A percentile compares a stretch with the other conserved stretches of the same genome.
These are phyloP conservation scores for Standfussiana lucernea DNA, from an alignment of 2,888 invertebrate genomes.

Conservation along the genomic window DNA sequence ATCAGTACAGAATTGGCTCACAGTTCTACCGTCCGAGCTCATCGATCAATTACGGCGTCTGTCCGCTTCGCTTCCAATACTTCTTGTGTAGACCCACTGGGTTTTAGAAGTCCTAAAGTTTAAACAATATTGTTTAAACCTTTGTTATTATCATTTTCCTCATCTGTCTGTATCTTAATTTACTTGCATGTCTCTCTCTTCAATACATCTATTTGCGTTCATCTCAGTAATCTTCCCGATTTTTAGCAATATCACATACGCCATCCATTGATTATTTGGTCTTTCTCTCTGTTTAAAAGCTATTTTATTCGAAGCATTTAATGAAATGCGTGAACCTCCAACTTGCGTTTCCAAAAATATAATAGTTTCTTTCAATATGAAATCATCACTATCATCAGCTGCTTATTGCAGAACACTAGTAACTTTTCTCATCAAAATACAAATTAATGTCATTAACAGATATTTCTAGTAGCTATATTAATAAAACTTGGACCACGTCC, in stretches of 20 bases:
- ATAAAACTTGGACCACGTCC: not conserved
- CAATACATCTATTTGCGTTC: too few species aligned
- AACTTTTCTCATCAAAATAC: not conserved
- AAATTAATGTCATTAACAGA: not conserved
- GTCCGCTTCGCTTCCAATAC: slow-evolving; percentile 61
- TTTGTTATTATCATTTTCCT: not conserved
- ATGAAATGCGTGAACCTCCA: not conserved
- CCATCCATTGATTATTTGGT: not conserved
- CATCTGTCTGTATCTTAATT: not conserved
- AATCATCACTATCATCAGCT: not conserved
- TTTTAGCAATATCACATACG: not conserved
- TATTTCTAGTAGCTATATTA: not conserved
- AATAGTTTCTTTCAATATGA: not conserved
- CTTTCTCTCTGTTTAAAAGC: not conserved
- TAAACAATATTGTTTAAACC: not conserved
- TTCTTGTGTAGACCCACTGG: slow-evolving; percentile 41
- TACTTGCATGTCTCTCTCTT: not conserved
- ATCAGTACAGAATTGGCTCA: slow-evolving; percentile 55
- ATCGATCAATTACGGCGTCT: slow-evolving; percentile 75
- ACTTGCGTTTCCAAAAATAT: not conserved
- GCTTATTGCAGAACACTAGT: too few species aligned
- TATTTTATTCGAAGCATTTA: too few species aligned
- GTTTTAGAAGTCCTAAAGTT: slow-evolving; percentile 19
- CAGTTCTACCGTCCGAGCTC: slow-evolving; percentile 51
- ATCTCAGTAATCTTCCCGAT: too few species aligned